A percentile compares a stretch with the other conserved stretches of the same genome.
Evolutionary conservation across 2,888 invertebrate species (phyloP).

Genomic region (Dolichomitus sp.): DNA sequence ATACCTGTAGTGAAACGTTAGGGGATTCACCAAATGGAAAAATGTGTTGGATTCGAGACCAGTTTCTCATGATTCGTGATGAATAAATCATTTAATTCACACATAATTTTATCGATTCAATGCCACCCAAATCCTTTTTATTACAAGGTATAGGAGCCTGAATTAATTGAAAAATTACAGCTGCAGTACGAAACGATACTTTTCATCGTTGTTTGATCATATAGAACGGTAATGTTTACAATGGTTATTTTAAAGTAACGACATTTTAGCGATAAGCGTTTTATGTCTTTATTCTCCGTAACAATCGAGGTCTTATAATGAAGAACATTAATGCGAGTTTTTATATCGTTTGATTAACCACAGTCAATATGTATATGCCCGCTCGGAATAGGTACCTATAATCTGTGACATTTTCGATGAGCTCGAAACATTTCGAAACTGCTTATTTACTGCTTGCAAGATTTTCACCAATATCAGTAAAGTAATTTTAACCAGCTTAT

Average conservation of each 20-base stretch:
- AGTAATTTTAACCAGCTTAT: constrained; percentile 15
- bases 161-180: background rate
- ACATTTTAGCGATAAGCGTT: constrained; percentile 29
- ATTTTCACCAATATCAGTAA: constrained; percentile 12
- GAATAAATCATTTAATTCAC: background rate
- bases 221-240: constrained; percentile 12
- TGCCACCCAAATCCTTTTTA: background rate
- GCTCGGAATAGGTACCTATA: constrained; percentile 17
- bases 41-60: background rate
- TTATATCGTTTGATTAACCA: constrained; percentile 53
- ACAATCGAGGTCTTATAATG: background rate
- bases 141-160: background rate
- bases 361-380: constrained; percentile 10
- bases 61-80: background rate
- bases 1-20: background rate
- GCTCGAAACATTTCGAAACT: constrained; percentile 14
- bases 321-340: constrained; percentile 48
- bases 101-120: background rate
- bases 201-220: constrained; percentile 3
- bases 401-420: constrained; percentile 43
- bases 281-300: background rate
- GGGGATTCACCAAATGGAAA: background rate
- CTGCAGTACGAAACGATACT: background rate
- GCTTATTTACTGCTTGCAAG: constrained; percentile 28
- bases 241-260: constrained; percentile 25